Evolutionary conservation across 2,113 vertebrate species (phyloP), one percentile per base, ranked within the genome.

Genomic region (Amblyopsis rosae): DNA sequence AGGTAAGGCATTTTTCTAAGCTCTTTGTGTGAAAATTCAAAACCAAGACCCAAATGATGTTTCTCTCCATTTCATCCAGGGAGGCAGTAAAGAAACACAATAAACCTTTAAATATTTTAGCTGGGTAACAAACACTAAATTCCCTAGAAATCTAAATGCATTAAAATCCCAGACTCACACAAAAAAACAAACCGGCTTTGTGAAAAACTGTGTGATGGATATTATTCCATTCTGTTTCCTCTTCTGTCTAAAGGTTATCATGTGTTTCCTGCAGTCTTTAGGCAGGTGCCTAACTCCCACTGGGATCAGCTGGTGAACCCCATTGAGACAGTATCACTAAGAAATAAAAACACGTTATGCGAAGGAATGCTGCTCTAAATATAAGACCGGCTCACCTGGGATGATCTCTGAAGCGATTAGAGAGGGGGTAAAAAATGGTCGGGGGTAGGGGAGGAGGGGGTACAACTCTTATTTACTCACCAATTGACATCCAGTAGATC

Each of bases 401-500:
- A 33, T 26, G 59, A n/a, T 8, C 35, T 41, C 7, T 41, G 35
- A 41, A 6, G 35, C 6, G 35, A 41, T 8, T 7, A 46, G 33
- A 16, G 7, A 41, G 59, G n/a, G 10, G 13, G 60, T 6, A 49
- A n/a, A n/a, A n/a, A n/a, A n/a, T n/a, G n/a, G n/a, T n/a, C n/a
- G n/a, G n/a, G n/a, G n/a, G n/a, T n/a, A n/a, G n/a, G n/a, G n/a
- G n/a, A n/a, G n/a, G 7, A 41, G 59, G n/a, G 10, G 13, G 60
- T 6, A 49, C n/a, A 69, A 62, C 16, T 26, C 48, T 65, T 10
- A 48, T 19, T 12, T 58, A 15, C 94, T 94, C 82, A 99, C 97
- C 93, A 35, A 94, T 89, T 49, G 95, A 94, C 97, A 98, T 99
- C 97, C 96, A 98, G 69, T 96, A 95, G 74, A 98, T 92, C 10